phyloP scores from a whole-genome alignment of 2,113 vertebrate species.

The Grus americana region DNA sequence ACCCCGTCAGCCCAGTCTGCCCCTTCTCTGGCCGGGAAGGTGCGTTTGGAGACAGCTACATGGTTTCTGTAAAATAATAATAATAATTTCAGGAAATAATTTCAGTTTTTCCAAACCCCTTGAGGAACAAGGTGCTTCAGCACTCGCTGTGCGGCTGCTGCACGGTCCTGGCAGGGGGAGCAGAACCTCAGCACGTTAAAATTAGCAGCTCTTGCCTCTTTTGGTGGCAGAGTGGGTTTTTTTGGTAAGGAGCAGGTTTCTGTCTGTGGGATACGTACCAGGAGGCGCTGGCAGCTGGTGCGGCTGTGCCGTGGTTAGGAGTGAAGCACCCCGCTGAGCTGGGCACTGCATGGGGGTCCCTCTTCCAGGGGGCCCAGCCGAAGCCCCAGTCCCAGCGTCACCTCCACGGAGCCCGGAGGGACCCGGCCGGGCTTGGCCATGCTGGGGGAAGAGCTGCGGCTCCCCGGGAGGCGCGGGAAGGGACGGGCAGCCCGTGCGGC shows the following conservation, averaged over 20 bases:
- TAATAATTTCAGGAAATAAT: not conserved
- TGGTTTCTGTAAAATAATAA: too few relatives aligned
- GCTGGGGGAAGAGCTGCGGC: not conserved
- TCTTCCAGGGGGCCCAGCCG: rapidly evolving
- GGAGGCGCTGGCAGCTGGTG: not conserved
- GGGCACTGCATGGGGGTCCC: not conserved
- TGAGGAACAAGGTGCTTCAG: not conserved
- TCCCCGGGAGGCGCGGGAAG: not conserved
- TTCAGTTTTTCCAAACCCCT: not conserved
- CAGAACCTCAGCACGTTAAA: rapidly evolving
- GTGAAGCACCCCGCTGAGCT: not conserved
- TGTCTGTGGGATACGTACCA: rapidly evolving
- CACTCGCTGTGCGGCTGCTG: rapidly evolving
- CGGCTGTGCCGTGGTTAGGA: rapidly evolving
- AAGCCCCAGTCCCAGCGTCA: not conserved
- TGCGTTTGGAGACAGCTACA: rapidly evolving
- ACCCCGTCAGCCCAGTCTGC: rapidly evolving
- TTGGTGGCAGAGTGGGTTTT: not conserved
- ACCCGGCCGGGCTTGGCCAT: not conserved
- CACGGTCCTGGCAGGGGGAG: rapidly evolving
- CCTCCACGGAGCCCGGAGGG: rapidly evolving
- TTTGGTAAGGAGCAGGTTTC: not conserved
- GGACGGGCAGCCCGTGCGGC: not conserved
- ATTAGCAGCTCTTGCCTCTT: rapidly evolving
- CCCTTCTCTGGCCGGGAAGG: not conserved